These are phyloP conservation scores for Gambusia yucatana DNA, from an alignment of 2,797 vertebrate genomes.

Conservation along the genomic window DNA sequence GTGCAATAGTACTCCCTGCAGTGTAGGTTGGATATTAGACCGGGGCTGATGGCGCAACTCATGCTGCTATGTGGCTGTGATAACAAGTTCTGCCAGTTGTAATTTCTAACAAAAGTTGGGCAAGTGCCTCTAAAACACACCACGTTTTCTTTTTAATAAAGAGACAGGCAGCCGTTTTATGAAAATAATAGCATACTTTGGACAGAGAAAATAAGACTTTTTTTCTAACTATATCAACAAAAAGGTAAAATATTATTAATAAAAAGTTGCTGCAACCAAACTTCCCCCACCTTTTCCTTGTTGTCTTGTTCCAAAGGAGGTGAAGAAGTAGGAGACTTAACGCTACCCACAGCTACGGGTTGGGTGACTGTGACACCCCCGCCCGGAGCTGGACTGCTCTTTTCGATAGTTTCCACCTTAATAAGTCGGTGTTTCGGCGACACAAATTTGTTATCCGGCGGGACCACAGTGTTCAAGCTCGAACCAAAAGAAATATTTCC, in stretches of 20 bases:
- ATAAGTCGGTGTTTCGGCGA: conserved; percentile 92
- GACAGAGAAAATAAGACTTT: background rate
- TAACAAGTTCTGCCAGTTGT: conserved; percentile 76
- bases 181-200: background rate
- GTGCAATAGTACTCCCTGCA: conserved; percentile 35
- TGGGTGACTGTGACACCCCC: conserved; percentile 72
- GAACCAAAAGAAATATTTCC: conserved; percentile 77
- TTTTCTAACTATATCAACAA: background rate
- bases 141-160: background rate
- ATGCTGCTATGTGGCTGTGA: conserved; percentile 39
- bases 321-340: conserved; percentile 81
- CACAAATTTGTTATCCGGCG: conserved; percentile 85
- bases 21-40: conserved; percentile 58
- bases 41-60: conserved; percentile 61
- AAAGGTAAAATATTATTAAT: background rate
- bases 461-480: conserved; percentile 68
- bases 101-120: conserved; percentile 42
- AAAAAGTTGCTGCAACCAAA: conserved; percentile 14
- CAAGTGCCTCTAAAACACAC: conserved; percentile 19
- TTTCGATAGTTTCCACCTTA: conserved; percentile 88
- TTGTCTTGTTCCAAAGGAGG: conserved; percentile 80
- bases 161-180: background rate
- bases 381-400: conserved; percentile 80
- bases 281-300: conserved; percentile 85
- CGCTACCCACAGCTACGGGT: conserved; percentile 63